These are phyloP conservation scores for Tuta absoluta DNA, from an alignment of 2,888 invertebrate genomes.

Conservation along the genomic window DNA sequence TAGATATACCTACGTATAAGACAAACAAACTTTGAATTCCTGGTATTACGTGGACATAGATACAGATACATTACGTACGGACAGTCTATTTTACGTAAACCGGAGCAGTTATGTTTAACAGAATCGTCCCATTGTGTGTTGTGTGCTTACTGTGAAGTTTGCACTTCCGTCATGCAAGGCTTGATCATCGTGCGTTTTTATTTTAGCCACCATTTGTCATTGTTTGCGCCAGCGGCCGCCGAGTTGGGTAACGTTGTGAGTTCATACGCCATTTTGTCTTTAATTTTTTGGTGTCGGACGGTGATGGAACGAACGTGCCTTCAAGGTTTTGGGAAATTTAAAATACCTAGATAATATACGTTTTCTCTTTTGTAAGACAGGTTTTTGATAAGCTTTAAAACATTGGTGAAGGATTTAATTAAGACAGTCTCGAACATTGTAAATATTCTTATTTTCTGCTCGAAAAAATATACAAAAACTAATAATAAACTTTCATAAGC, in stretches of 20 bases:
- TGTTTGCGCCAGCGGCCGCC: constrained; percentile 50
- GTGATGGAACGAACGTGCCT: constrained; percentile 47
- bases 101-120: constrained; percentile 15
- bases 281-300: constrained; percentile 68
- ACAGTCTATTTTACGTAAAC: neutral
- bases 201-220: constrained; percentile 64
- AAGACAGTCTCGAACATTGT: neutral
- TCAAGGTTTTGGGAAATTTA: neutral
- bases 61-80: neutral
- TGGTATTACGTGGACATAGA: neutral
- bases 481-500: neutral
- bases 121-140: constrained; percentile 31
- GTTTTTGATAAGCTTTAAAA: neutral
- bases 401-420: neutral
- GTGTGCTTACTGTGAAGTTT: constrained; percentile 45
- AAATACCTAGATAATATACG: neutral
- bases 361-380: neutral
- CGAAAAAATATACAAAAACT: neutral
- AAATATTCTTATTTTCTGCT: neutral
- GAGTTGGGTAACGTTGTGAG: constrained; percentile 67
- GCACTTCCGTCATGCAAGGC: constrained; percentile 52
- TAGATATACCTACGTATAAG: too few species aligned
- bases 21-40: neutral
- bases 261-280: constrained; percentile 72
- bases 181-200: constrained; percentile 64